Conservation (phyloP, 53 echinoderm and acorn worm species). For the Apostichopus leukothele region DNA sequence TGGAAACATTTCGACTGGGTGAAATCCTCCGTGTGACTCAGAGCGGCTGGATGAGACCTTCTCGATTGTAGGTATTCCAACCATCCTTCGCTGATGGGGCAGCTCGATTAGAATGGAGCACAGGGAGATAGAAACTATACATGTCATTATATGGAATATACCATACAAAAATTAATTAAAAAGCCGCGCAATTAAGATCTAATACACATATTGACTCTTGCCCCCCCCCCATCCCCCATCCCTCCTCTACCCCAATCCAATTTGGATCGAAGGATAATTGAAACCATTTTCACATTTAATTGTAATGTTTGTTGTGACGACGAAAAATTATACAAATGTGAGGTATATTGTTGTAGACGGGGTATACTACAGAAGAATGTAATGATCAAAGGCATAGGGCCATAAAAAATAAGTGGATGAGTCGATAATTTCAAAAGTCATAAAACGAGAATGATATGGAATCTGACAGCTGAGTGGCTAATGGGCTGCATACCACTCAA, state of each 20-base stretch:
- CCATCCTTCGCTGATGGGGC: slow-evolving; percentile 22
- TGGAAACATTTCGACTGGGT: slow-evolving; percentile 10
- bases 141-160: not conserved
- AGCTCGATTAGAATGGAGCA: not conserved
- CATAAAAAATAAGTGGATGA: not conserved
- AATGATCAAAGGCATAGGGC: not conserved
- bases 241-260: no score
- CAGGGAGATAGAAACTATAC: not conserved
- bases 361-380: no score
- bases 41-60: slow-evolving; percentile 2
- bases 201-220: no score
- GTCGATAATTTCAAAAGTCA: not conserved
- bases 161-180: no score
- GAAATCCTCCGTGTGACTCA: slow-evolving; percentile 32
- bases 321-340: not conserved
- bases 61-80: slow-evolving; percentile 12
- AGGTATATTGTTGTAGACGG: not conserved
- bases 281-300: no score
- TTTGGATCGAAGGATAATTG: no score
- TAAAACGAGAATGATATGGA: not conserved
- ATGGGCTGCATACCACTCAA: not conserved
- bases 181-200: no score
- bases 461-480: not conserved
- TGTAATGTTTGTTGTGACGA: not conserved
- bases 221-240: no score